Base-by-base conservation (phyloP, 2,113 vertebrate species). In the Microtus pennsylvanicus region DNA sequence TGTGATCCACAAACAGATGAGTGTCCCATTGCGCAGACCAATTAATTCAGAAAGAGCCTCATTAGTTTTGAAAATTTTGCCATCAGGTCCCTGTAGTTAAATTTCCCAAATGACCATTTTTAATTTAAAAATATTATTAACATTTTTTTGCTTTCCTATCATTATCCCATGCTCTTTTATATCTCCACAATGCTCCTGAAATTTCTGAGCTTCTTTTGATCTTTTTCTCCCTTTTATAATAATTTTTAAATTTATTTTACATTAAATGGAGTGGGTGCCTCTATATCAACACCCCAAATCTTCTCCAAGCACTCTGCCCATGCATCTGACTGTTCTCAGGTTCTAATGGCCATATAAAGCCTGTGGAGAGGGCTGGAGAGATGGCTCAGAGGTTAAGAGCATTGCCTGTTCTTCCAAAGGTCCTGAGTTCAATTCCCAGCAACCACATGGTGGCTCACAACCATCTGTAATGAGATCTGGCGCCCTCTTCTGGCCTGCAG, bases 21-120 rank as follows among this genome's bases (percentile, higher is more conserved):
- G 35, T 45, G 30, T 87, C 83, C 67, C 2, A 3, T 89, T n/a
- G 55, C 16, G 24, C 52, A 74, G 90, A 94, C n/a, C 82, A 93
- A 81, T 95, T 96, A 87, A 63, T 89, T 93, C 17, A 93, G 82
- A 90, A 96, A 92, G 78, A 95, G 45, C 30, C 83, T 95, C 75
- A 91, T 94, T 97, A 95, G 74, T 95, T 97, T 94, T 87, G 42
- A 97, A 93, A 95, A 95, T 87, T 94, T 92, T 95, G 50, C 13
- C 63, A 72, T 85, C n/a, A 16, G 14, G 24, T 63, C 13, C 58
- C 74, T 93, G 14, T 65, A 89, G 75, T 78, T 74, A 93, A 92
- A 88, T 88, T 94, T 96, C 55, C 88, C 55, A 72, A 77, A 61
- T 69, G 74, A 91, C 19, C 30, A 72, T 52, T 92, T 96, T 93